Evolutionary conservation across 1,140 invertebrate genomes (phyloP).

Genomic region (Euwallacea similis): DNA sequence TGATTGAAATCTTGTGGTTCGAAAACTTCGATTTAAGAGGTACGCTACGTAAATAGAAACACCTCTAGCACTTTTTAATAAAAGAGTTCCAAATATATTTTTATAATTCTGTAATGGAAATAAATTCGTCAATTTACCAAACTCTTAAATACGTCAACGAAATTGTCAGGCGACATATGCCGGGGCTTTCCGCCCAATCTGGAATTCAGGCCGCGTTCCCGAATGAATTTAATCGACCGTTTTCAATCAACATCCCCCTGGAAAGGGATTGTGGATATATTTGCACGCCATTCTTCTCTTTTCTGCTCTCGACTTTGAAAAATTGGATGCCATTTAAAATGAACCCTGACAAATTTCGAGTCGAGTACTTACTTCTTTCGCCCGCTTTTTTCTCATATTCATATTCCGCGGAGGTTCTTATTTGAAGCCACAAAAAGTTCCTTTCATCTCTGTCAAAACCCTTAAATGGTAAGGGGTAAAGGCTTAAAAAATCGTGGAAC

Average conservation of each 20-base stretch:
- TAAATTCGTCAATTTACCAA: too few relatives aligned
- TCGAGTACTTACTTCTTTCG: not conserved
- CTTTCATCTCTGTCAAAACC: too few relatives aligned
- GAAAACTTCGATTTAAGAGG: too few relatives aligned
- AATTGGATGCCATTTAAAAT: slow-evolving; percentile 10
- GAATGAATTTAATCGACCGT: slow-evolving; percentile 18
- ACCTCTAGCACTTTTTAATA: too few relatives aligned
- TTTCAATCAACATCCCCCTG: slow-evolving; percentile 18
- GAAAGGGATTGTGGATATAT: slow-evolving; percentile 7
- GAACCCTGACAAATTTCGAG: slow-evolving; percentile 19
- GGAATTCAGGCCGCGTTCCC: not conserved
- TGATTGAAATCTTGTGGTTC: too few relatives aligned
- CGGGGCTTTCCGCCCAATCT: not conserved
- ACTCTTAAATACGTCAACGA: not conserved
- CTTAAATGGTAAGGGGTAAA: too few relatives aligned
- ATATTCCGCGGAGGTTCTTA: too few relatives aligned
- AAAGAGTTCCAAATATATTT: too few relatives aligned
- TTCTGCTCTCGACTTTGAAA: slow-evolving; percentile 19
- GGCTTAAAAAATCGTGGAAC: too few relatives aligned
- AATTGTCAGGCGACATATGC: not conserved
- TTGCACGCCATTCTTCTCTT: slow-evolving; percentile 21
- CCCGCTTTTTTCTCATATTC: not conserved
- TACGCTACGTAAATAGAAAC: too few relatives aligned
- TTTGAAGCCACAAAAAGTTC: too few relatives aligned
- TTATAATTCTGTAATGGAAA: too few relatives aligned